Percentiles rank a stretch among this genome's conserved stretches.
Conservation (phyloP, 2,113 vertebrate genomes). For the Piliocolobus tephrosceles region DNA sequence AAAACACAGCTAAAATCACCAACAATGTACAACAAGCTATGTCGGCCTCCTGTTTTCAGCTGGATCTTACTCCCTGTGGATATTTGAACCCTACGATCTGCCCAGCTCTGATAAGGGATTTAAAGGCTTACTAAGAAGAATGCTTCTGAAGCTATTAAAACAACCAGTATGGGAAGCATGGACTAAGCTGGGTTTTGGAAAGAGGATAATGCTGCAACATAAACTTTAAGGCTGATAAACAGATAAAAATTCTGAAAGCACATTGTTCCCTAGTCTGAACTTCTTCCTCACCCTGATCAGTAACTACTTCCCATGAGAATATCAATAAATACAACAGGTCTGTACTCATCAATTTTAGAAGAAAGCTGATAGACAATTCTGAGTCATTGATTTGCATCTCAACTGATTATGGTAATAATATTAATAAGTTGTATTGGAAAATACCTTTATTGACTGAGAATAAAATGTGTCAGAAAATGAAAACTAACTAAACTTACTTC, state of each 20-base stretch:
- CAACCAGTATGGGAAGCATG: not conserved
- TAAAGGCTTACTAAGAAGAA: constrained; percentile 70
- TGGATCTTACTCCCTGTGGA: constrained; percentile 20
- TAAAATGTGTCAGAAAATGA: not conserved
- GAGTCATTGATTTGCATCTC: not conserved
- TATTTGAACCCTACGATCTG: constrained; percentile 55
- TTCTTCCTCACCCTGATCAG: not conserved
- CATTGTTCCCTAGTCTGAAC: not conserved
- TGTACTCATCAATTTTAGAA: not conserved
- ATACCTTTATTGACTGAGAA: not conserved
- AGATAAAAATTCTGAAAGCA: constrained; percentile 12
- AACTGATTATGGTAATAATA: not conserved
- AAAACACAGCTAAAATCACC: not conserved
- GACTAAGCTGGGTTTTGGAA: constrained; percentile 45
- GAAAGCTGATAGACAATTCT: not conserved
- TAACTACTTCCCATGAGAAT: not conserved
- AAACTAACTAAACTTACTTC: not conserved
- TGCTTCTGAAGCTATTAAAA: constrained; percentile 51
- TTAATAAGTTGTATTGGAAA: not conserved
- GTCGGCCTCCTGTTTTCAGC: constrained; percentile 14
- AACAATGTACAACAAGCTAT: not conserved
- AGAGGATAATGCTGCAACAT: constrained; percentile 16
- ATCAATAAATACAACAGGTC: not conserved
- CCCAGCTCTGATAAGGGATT: constrained; percentile 55
- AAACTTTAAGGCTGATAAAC: constrained; percentile 42